Percentiles rank a stretch among this genome's conserved stretches.
Evolutionary conservation across 30 jellyfish, hydroid and myxozoan species (phyloP).

Genomic region (Cassiopea xamachana): DNA sequence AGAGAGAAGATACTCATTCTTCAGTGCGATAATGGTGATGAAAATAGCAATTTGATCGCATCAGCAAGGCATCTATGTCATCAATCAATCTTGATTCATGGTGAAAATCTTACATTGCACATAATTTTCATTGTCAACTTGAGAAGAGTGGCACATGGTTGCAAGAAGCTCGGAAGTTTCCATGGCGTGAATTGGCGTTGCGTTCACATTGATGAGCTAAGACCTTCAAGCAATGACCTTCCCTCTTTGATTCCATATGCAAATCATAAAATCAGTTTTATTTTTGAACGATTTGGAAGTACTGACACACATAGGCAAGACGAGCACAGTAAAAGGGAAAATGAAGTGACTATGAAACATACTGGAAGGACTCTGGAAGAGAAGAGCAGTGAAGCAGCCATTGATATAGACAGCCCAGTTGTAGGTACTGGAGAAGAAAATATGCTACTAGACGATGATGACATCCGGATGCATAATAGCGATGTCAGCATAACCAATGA

Average conservation of each 20-base stretch:
- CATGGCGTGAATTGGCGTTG: constrained; percentile 74
- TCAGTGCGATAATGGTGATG: constrained; percentile 69
- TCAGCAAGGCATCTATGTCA: constrained; percentile 73
- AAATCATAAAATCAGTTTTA: constrained; percentile 27
- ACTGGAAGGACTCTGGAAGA: too few species aligned
- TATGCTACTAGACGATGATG: too few species aligned
- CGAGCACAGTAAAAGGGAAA: too few species aligned
- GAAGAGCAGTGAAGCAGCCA: too few species aligned
- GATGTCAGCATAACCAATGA: too few species aligned
- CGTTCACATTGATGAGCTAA: constrained; percentile 79
- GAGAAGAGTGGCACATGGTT: constrained; percentile 52
- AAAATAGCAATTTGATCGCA: constrained; percentile 63
- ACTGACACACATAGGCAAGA: background rate
- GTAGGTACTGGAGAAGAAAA: too few species aligned
- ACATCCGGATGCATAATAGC: too few species aligned
- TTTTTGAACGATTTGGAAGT: constrained; percentile 1
- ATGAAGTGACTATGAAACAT: too few species aligned
- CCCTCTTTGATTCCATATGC: constrained; percentile 63
- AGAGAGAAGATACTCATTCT: constrained; percentile 37
- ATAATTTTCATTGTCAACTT: constrained; percentile 32
- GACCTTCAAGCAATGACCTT: constrained; percentile 60
- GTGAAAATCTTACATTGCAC: constrained; percentile 13
- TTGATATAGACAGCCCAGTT: too few species aligned
- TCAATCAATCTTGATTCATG: constrained; percentile 10
- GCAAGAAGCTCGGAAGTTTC: constrained; percentile 49